phyloP scores from a whole-genome alignment of 2,113 vertebrate species.

The Eubucco bourcierii region DNA sequence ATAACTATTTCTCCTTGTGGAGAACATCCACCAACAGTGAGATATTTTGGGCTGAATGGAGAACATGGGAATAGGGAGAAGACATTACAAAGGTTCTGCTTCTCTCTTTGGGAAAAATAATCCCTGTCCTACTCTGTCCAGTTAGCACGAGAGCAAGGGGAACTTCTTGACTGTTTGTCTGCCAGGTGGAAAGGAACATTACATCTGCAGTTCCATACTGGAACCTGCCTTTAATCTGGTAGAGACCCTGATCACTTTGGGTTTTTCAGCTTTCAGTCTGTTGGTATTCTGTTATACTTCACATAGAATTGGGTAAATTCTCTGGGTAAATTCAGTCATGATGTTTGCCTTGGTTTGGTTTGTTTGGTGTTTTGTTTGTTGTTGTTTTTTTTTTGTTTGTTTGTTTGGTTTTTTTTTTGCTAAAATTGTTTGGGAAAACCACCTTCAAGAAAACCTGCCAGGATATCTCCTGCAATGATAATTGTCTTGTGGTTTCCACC shows the following conservation, averaged over 20 bases:
- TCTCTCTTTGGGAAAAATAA: neutral
- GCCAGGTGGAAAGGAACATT: neutral
- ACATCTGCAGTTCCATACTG: neutral
- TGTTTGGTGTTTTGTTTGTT: too few relatives aligned
- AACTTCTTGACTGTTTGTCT: neutral
- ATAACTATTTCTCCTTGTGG: neutral
- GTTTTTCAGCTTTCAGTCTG: neutral
- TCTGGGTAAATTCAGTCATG: neutral
- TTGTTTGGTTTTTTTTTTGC: neutral
- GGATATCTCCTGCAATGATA: neutral
- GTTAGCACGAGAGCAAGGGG: neutral
- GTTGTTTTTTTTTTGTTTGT: neutral
- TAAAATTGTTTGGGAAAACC: neutral
- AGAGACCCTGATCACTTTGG: neutral
- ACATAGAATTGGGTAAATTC: neutral
- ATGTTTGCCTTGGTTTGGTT: neutral
- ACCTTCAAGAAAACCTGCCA: neutral
- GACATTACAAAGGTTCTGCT: neutral
- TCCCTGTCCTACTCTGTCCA: neutral
- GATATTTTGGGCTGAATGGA: neutral
- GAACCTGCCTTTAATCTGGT: neutral
- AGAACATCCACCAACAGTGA: neutral
- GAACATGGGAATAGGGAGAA: neutral
- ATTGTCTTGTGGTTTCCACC: neutral
- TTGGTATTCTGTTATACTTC: neutral